A percentile compares a stretch with the other conserved stretches of the same genome.
Evolutionary conservation across 2,113 vertebrate species (phyloP).

Genomic region (Gracilinanus agilis): DNA sequence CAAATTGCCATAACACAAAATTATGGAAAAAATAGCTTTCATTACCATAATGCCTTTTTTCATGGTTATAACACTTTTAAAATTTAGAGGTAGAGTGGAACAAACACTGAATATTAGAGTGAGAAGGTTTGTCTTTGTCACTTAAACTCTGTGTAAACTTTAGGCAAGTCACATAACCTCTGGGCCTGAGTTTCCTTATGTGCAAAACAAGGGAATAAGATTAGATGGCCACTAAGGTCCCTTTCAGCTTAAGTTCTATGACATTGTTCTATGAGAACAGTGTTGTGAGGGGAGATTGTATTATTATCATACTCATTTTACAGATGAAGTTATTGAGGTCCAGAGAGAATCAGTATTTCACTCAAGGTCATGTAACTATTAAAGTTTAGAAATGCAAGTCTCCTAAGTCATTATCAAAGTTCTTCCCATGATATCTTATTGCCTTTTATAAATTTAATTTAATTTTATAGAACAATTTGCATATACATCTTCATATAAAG

Average conservation of each 20-base stretch:
- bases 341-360: neutral
- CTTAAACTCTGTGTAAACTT: neutral
- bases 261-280: neutral
- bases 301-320: neutral
- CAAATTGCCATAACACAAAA: neutral
- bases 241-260: neutral
- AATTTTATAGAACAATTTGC: neutral
- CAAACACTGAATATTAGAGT: neutral
- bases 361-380: neutral
- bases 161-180: neutral
- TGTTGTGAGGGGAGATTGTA: neutral
- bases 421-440: neutral
- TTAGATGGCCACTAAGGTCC: no score
- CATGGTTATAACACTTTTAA: neutral
- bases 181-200: neutral
- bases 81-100: neutral
- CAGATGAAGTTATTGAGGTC: slow-evolving; percentile 11
- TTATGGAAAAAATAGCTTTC: neutral
- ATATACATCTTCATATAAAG: neutral
- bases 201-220: no score
- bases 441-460: neutral
- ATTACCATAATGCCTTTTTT: neutral
- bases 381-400: neutral
- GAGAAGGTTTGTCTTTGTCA: neutral
- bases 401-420: neutral